Percentiles rank a stretch among this genome's conserved stretches.
Conservation (phyloP, 2,888 invertebrate species). For the Aphodius sticticus region DNA sequence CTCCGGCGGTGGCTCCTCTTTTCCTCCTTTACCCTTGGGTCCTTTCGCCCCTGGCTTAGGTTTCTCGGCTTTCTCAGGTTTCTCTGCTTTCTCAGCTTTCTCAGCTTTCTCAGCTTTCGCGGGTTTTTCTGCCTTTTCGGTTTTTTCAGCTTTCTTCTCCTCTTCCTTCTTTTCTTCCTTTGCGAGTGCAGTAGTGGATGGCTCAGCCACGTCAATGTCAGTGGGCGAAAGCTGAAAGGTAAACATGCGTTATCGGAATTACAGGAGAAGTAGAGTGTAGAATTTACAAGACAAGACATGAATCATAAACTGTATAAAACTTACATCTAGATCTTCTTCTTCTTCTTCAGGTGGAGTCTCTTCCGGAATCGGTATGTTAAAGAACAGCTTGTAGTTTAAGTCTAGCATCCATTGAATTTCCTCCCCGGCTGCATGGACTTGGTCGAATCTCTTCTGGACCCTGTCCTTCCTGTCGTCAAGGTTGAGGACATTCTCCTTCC, state of each 20-base stretch:
- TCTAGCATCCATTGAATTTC: conserved; percentile 68
- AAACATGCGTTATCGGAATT: conserved; percentile 21
- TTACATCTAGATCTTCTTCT: conserved; percentile 37
- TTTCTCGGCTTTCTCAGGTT: conserved; percentile 54
- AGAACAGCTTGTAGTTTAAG: conserved; percentile 74
- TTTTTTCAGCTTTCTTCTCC: conserved; percentile 33
- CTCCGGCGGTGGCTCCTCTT: conserved; percentile 36
- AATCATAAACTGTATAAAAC: neutral
- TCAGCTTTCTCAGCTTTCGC: conserved; percentile 39
- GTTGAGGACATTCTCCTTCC: conserved; percentile 65
- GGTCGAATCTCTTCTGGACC: conserved; percentile 63
- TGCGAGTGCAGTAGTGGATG: conserved; percentile 44
- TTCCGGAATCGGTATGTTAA: conserved; percentile 63
- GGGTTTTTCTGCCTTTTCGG: conserved; percentile 38
- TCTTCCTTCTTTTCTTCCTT: conserved; percentile 49
- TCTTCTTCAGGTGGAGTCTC: conserved; percentile 39
- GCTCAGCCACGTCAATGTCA: conserved; percentile 22
- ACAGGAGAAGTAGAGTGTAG: neutral
- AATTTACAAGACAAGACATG: neutral
- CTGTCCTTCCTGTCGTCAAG: conserved; percentile 66
- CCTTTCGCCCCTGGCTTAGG: conserved; percentile 48
- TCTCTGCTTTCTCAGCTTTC: conserved; percentile 45
- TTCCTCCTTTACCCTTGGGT: conserved; percentile 42
- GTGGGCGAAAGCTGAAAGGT: conserved; percentile 16
- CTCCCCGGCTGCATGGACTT: conserved; percentile 62